A percentile compares a stretch with the other conserved stretches of the same genome.
Evolutionary conservation across 2,888 invertebrate genomes (phyloP).

Genomic region (Oscheius onirici): DNA sequence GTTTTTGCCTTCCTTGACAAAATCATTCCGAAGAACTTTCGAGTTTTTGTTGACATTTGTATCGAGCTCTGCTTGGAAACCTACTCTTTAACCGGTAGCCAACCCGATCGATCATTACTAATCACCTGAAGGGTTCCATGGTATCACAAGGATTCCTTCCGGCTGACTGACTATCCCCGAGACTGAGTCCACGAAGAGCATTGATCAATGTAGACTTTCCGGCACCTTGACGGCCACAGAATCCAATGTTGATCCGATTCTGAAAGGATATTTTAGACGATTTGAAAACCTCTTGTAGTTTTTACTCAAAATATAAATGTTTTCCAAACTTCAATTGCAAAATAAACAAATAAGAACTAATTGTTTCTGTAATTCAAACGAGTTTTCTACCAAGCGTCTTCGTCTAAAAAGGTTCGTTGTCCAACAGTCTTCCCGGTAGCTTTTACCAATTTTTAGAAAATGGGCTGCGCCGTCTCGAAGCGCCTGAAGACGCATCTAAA

Average conservation of each 20-base stretch:
- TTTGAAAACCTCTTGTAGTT: neutral
- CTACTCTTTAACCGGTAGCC: neutral
- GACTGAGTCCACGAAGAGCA: slow-evolving; percentile 49
- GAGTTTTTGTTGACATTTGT: no score
- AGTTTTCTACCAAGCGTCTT: no score
- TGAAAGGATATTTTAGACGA: no score
- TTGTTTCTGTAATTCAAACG: no score
- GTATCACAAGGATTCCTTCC: slow-evolving; percentile 46
- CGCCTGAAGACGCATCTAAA: neutral
- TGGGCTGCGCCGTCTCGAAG: neutral
- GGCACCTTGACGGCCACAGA: slow-evolving; percentile 51
- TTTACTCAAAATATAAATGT: neutral
- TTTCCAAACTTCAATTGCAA: no score
- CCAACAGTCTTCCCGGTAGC: no score
- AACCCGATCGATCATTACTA: neutral
- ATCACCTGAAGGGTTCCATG: slow-evolving; percentile 60
- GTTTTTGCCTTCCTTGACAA: no score
- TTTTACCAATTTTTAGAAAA: neutral
- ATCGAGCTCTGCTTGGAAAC: no score
- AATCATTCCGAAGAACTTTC: no score
- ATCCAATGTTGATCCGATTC: slow-evolving; percentile 53
- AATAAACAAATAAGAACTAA: no score
- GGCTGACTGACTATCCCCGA: slow-evolving; percentile 51
- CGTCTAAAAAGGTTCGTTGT: no score
- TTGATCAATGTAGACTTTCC: slow-evolving; percentile 58